These are phyloP conservation scores for Portunus trituberculatus DNA, from an alignment of 1,140 invertebrate genomes.

Conservation along the genomic window DNA sequence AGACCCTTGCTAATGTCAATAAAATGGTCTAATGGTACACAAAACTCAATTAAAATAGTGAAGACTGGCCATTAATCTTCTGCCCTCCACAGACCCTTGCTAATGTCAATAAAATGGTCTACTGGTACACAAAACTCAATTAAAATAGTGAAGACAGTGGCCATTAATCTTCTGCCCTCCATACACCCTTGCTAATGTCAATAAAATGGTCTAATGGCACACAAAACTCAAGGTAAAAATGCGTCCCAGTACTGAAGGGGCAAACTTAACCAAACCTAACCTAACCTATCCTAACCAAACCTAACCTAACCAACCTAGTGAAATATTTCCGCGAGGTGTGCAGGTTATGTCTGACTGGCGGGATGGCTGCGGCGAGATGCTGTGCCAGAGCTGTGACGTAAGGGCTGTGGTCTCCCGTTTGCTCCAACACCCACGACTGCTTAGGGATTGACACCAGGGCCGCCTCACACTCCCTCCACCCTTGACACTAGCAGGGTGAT, in stretches of 20 bases:
- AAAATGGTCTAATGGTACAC: neutral
- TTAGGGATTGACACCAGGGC: constrained; percentile 96
- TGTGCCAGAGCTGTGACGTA: constrained; percentile 95
- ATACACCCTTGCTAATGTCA: no score
- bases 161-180: no score
- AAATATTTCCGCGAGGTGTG: constrained; percentile 98
- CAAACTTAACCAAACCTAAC: neutral
- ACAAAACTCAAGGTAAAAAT: no score
- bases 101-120: no score
- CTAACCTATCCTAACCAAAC: no score
- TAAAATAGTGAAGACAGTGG: no score
- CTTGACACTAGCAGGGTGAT: constrained; percentile 92
- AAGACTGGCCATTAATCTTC: no score
- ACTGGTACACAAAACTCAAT: no score
- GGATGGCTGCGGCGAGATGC: constrained; percentile 94
- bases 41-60: no score
- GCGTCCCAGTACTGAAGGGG: neutral
- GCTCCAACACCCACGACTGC: constrained; percentile 87
- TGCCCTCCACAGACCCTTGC: no score
- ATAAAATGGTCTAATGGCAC: no score
- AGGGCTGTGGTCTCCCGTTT: constrained; percentile 97
- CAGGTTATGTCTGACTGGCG: constrained; percentile 94
- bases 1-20: no score
- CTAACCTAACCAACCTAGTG: constrained; percentile 88
- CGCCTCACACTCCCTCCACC: constrained; percentile 95